A percentile compares a stretch with the other conserved stretches of the same genome.
Conservation (phyloP, 2,888 invertebrate species). For the Hyposoter dolosus region DNA sequence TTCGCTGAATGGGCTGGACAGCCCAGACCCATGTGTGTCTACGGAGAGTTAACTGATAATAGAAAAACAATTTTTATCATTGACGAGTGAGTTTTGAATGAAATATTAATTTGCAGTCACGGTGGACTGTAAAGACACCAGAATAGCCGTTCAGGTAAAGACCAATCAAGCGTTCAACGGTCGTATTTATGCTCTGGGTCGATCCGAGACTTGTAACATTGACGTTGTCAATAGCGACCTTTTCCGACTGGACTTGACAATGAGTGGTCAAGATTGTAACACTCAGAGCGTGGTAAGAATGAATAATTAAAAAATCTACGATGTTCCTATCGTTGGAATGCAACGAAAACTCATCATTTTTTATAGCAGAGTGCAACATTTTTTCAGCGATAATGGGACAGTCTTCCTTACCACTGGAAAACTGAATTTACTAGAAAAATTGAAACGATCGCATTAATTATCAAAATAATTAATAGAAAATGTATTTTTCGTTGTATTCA, state of each 20-base stretch:
- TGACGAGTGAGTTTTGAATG: background rate
- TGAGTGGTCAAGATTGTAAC: constrained; percentile 97
- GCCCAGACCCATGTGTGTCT: too few relatives aligned
- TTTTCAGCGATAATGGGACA: too few relatives aligned
- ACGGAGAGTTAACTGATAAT: too few relatives aligned
- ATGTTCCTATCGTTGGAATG: too few relatives aligned
- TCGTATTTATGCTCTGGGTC: constrained; percentile 96
- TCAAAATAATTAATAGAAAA: too few relatives aligned
- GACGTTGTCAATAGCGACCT: constrained; percentile 96
- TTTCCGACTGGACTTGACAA: constrained; percentile 96
- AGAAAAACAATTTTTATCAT: background rate
- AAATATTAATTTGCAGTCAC: constrained; percentile 88
- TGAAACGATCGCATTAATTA: too few relatives aligned
- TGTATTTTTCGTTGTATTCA: too few relatives aligned
- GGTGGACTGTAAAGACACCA: constrained; percentile 97
- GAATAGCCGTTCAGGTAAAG: constrained; percentile 96
- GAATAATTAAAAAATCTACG: background rate
- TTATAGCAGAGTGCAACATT: too few relatives aligned
- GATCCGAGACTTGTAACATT: constrained; percentile 97
- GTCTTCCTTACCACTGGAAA: too few relatives aligned
- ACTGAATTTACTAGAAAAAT: too few relatives aligned
- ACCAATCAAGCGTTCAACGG: constrained; percentile 98
- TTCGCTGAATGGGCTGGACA: too few relatives aligned
- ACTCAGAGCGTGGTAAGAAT: constrained; percentile 96
- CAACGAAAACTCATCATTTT: too few relatives aligned